Conservation (phyloP, 2,113 vertebrate species). For the Scytalopus superciliaris region DNA sequence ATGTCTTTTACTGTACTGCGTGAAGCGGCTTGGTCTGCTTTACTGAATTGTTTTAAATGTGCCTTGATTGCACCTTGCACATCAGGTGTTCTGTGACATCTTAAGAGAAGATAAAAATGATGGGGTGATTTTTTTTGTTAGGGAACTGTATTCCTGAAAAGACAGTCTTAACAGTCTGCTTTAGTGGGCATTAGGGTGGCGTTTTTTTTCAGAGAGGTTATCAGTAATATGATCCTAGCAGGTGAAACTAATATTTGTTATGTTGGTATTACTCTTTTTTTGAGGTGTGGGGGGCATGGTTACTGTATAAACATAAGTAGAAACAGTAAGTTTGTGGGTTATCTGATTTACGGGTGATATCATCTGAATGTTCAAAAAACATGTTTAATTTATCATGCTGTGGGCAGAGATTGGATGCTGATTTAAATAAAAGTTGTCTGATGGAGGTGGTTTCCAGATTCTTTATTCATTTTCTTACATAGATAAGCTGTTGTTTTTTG, state of each 20-base stretch:
- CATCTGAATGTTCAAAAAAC: background rate
- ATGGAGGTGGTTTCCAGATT: background rate
- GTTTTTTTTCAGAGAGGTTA: background rate
- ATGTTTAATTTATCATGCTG: background rate
- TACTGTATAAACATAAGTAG: background rate
- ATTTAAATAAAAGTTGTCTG: background rate
- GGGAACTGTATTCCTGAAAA: background rate
- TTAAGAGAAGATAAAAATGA: background rate
- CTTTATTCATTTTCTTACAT: background rate
- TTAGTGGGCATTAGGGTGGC: background rate
- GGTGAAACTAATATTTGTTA: background rate
- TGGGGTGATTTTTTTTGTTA: background rate
- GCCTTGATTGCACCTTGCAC: background rate
- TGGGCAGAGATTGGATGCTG: background rate
- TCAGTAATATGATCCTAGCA: background rate
- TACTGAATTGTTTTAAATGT: background rate
- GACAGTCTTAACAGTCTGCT: background rate
- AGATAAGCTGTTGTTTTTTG: background rate
- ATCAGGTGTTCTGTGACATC: background rate
- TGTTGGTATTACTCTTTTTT: background rate
- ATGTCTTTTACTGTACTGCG: background rate
- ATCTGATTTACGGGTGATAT: background rate
- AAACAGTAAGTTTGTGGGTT: background rate
- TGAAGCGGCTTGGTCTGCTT: background rate
- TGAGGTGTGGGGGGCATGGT: background rate